Percentiles rank a stretch among this genome's conserved stretches.
Conservation (phyloP, 2,888 invertebrate species). For the Leucophenga maculata region DNA sequence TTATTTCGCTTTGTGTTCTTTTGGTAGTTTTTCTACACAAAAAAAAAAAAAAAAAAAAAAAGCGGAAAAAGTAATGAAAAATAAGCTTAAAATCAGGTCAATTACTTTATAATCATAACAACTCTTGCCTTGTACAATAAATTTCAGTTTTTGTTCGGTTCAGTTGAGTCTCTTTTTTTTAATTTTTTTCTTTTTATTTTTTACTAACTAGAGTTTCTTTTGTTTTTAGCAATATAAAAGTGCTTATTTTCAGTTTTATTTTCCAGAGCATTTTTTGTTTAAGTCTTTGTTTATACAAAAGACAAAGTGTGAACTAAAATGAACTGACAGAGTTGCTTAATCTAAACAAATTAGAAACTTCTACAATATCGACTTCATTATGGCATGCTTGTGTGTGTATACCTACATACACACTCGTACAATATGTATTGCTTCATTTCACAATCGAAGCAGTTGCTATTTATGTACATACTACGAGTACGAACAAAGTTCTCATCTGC, state of each 20-base stretch:
- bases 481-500: no score
- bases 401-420: no score
- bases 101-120: conserved; percentile 59
- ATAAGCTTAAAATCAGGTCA: conserved; percentile 51
- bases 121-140: conserved; percentile 17
- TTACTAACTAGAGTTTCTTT: conserved; percentile 29
- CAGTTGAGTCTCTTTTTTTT: neutral
- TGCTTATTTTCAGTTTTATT: no score
- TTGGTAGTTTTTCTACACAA: conserved; percentile 40
- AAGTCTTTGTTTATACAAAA: neutral
- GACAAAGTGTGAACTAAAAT: neutral
- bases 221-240: conserved; percentile 1
- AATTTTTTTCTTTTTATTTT: conserved; percentile 28
- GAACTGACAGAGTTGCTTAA: neutral
- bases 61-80: conserved; percentile 18
- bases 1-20: conserved; percentile 36
- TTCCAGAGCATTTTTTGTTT: neutral
- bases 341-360: no score
- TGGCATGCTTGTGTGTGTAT: no score
- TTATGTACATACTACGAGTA: no score
- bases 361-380: no score
- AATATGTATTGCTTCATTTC: no score
- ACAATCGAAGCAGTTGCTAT: no score
- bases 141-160: conserved; percentile 3
- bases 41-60: no score